Evolutionary conservation across 2,113 vertebrate genomes (phyloP).

Genomic region (Prionailurus bengalensis): DNA sequence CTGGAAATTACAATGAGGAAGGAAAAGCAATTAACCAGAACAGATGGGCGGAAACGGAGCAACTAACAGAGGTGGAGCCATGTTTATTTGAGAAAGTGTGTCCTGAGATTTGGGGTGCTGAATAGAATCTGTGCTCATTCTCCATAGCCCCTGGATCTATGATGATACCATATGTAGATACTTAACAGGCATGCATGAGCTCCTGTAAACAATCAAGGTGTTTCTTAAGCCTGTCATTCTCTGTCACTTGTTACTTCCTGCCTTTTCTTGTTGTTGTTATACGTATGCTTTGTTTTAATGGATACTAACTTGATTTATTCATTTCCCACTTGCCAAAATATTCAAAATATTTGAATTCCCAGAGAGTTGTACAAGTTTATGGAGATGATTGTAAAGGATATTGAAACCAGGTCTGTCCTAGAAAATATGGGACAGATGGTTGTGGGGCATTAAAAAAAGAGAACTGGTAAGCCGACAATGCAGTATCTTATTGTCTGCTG

Average conservation of each 20-base stretch:
- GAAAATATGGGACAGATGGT: conserved; percentile 70
- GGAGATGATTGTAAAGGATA: conserved; percentile 46
- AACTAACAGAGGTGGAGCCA: not conserved
- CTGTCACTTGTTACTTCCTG: conserved; percentile 36
- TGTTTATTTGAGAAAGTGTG: conserved; percentile 25
- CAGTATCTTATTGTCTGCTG: conserved; percentile 48
- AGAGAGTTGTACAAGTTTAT: conserved; percentile 18
- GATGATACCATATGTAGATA: not conserved
- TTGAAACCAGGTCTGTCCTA: conserved; percentile 55
- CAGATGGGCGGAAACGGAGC: conserved; percentile 74
- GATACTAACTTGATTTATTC: conserved; percentile 30
- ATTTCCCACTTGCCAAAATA: conserved; percentile 57
- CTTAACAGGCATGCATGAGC: not conserved
- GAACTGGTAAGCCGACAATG: conserved; percentile 29
- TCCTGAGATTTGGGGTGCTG: not conserved
- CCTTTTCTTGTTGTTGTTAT: not conserved
- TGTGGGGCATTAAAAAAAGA: conserved; percentile 24
- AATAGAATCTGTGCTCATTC: not conserved
- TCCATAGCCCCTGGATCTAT: not conserved
- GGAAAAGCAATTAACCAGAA: conserved; percentile 74
- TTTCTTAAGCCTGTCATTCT: not conserved
- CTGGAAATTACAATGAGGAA: conserved; percentile 65
- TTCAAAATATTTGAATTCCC: conserved; percentile 52
- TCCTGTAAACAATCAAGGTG: not conserved
- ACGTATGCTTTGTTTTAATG: conserved; percentile 23